Conservation (phyloP, 1,140 invertebrate species). For the Drosophila azteca region DNA sequence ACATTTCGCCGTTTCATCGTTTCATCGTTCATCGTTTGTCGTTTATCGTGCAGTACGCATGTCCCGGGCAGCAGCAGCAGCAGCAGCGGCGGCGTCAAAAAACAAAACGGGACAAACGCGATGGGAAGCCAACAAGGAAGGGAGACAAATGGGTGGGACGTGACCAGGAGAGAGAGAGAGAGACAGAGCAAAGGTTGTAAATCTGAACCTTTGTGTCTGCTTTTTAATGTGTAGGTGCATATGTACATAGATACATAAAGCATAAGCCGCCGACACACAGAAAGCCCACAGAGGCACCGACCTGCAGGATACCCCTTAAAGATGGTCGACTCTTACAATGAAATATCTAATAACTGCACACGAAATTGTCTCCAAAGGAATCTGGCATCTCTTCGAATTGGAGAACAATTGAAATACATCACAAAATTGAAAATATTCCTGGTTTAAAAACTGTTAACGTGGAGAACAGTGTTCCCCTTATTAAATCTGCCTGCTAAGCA, state of each 20-base stretch:
- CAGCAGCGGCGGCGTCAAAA: conserved; percentile 11
- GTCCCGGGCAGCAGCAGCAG: conserved; percentile 24
- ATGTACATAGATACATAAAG: not conserved
- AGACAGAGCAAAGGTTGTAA: conserved; percentile 29
- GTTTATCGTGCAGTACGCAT: conserved; percentile 40
- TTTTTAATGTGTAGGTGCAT: conserved; percentile 27
- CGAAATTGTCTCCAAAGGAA: no score
- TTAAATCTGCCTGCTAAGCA: no score
- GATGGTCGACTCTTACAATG: no score
- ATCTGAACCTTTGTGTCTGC: conserved; percentile 48
- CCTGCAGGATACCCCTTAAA: not conserved
- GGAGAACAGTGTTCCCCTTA: no score
- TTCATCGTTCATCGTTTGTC: conserved; percentile 18
- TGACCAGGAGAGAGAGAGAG: not conserved
- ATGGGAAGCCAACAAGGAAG: conserved; percentile 28
- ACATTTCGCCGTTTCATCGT: conserved; percentile 31
- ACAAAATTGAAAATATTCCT: no score
- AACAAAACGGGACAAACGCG: conserved; percentile 4
- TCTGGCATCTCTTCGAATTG: no score
- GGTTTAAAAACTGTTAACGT: no score
- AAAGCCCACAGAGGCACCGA: not conserved
- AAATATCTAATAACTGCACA: no score
- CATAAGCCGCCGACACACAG: conserved; percentile 18
- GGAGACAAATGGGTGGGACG: not conserved
- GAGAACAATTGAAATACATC: no score